Percentiles rank a stretch among this genome's conserved stretches.
Conservation (phyloP, 1,140 invertebrate species). For the Ceratina australensis region DNA sequence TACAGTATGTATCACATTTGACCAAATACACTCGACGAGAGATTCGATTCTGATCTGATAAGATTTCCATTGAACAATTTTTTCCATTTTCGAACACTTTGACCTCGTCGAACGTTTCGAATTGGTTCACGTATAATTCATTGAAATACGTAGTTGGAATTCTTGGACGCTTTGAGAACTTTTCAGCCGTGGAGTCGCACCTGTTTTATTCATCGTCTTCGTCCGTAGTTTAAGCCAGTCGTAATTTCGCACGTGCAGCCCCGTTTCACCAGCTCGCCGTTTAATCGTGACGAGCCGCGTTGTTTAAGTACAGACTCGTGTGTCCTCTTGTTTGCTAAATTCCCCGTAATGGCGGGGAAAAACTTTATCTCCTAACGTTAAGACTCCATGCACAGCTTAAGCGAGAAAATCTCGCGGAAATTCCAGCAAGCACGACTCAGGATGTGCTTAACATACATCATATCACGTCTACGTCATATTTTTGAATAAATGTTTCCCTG, state of each 20-base stretch:
- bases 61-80: not conserved
- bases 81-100: not conserved
- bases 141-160: not conserved
- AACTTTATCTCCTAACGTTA: slow-evolving; percentile 17
- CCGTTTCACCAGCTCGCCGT: slow-evolving; percentile 10
- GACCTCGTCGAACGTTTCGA: too few relatives aligned
- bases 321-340: slow-evolving; percentile 40
- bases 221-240: slow-evolving; percentile 26
- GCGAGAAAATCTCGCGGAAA: not conserved
- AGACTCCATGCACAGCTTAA: slow-evolving; percentile 27
- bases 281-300: slow-evolving; percentile 45
- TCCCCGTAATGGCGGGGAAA: slow-evolving; percentile 11
- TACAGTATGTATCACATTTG: too few relatives aligned
- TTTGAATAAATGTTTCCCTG: too few relatives aligned
- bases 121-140: not conserved
- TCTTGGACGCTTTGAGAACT: not conserved
- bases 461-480: too few relatives aligned
- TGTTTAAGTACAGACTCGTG: slow-evolving; percentile 40
- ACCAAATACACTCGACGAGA: too few relatives aligned
- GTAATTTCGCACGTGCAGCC: slow-evolving; percentile 40
- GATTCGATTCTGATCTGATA: too few relatives aligned
- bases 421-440: not conserved
- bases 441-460: too few relatives aligned
- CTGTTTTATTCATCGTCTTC: slow-evolving; percentile 48
- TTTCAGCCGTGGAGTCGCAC: not conserved